Conservation (phyloP, 2,797 vertebrate genomes). For the Sebastiscus tertius region DNA sequence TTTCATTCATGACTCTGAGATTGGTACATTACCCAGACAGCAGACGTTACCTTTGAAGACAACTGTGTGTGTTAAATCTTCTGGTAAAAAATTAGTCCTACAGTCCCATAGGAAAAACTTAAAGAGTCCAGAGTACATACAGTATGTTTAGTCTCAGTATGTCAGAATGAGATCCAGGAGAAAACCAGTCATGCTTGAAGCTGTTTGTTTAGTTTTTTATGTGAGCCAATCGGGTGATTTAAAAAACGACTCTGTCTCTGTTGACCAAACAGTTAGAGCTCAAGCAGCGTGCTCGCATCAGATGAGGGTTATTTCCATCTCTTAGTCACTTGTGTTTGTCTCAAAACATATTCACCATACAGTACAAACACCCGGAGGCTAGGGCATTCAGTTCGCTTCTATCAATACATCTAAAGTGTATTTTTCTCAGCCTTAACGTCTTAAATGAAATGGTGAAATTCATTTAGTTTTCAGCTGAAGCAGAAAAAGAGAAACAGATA, state of each 20-base stretch:
- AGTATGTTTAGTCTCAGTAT: not conserved
- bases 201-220: slow-evolving; percentile 7
- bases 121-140: not conserved
- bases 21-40: slow-evolving; percentile 24
- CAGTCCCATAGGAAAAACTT: not conserved
- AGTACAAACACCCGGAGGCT: not conserved
- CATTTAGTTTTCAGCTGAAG: not conserved
- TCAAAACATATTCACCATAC: slow-evolving; percentile 3
- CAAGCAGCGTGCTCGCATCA: slow-evolving; percentile 1
- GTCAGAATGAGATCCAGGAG: not conserved
- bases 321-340: not conserved
- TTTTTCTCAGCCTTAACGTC: not conserved
- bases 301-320: not conserved
- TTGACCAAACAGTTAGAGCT: slow-evolving; percentile 39
- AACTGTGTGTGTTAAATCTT: not conserved
- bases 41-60: not conserved
- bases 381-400: not conserved
- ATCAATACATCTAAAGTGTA: not conserved
- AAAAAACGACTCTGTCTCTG: not conserved
- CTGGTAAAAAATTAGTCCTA: not conserved
- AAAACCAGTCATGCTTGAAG: not conserved
- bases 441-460: not conserved
- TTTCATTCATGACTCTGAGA: not conserved
- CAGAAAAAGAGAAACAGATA: not conserved
- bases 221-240: not conserved